Percentiles rank a stretch among this genome's conserved stretches.
Evolutionary conservation across 1,140 invertebrate genomes (phyloP).

Genomic region (Tetraneura akinire): DNA sequence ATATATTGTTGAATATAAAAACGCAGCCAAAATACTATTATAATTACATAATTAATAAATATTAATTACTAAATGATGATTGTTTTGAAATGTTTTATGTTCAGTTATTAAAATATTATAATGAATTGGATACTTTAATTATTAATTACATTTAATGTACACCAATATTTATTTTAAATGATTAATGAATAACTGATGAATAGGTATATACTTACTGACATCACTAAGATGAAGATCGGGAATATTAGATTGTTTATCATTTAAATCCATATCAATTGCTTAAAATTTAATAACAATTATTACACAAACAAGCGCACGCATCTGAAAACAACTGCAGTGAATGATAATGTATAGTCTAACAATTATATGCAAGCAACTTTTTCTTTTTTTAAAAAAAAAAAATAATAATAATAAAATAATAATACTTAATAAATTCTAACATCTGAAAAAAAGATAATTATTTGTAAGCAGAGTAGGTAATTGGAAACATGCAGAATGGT

Average conservation of each 20-base stretch:
- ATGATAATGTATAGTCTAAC: slow-evolving; percentile 7
- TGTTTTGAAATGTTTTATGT: not conserved
- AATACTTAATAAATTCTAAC: not conserved
- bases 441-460: too few relatives aligned
- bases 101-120: not conserved
- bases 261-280: slow-evolving; percentile 53
- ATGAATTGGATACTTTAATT: not conserved
- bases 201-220: slow-evolving; percentile 69
- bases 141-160: not conserved
- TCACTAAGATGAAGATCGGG: slow-evolving; percentile 69
- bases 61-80: not conserved
- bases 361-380: not conserved
- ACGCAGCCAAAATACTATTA: not conserved
- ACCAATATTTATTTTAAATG: not conserved
- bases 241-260: slow-evolving; percentile 54
- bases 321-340: slow-evolving; percentile 26
- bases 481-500: not conserved
- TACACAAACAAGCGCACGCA: slow-evolving; percentile 39
- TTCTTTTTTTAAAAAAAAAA: too few relatives aligned
- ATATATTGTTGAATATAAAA: not conserved
- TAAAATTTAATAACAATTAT: slow-evolving; percentile 43
- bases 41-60: not conserved
- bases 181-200: not conserved
- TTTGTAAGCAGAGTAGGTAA: too few relatives aligned
- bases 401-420: not conserved